Evolutionary conservation across 2,113 vertebrate genomes (phyloP), one percentile per base, ranked within the genome.

Genomic region (Rhipidura dahli): DNA sequence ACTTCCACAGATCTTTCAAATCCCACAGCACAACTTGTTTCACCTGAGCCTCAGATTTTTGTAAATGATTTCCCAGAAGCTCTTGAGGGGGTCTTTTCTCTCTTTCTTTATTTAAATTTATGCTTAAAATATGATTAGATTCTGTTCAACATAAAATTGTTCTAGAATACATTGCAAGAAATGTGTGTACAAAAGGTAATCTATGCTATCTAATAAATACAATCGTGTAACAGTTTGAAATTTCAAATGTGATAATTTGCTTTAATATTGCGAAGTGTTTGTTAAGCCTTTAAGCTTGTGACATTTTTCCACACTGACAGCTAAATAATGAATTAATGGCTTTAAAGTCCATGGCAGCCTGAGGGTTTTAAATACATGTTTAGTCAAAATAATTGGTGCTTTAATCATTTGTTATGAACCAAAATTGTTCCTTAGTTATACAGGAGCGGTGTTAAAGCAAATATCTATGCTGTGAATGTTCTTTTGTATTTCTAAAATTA

Each of bases 351-450:
- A 18, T 57, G 92, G 79, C 84, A 88, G 97, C 96, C 95, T 72
- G 76, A 94, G 96, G 96, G 90, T 79, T 97, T 96, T 82, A 94
- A 87, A 93, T 83, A 69, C 39, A 57, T 69, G 83, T 94, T 96
- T 96, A 97, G 96, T 96, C 94, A 94, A 87, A 97, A 96, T 93
- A 97, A 94, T 96, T 96, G 93, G 93, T 92, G 88, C 83, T 97
- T 96, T 97, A 95, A 95, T 96, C 96, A 94, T 97, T 92, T 14
- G 81, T 97, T 97, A 96, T 97, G 94, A 96, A 96, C 89, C 28
- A 73, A 70, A 94, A 92, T 87, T 89, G 44, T 82, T 94, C 88
- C 40, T 76, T 69, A 84, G 73, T 81, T 96, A 90, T 90, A 82
- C 40, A 91, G 77, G 40, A 94, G 53, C 0, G 11, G 93, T 97